These are phyloP conservation scores for Trisateles emortualis DNA, from an alignment of 2,888 invertebrate species.

Conservation along the genomic window DNA sequence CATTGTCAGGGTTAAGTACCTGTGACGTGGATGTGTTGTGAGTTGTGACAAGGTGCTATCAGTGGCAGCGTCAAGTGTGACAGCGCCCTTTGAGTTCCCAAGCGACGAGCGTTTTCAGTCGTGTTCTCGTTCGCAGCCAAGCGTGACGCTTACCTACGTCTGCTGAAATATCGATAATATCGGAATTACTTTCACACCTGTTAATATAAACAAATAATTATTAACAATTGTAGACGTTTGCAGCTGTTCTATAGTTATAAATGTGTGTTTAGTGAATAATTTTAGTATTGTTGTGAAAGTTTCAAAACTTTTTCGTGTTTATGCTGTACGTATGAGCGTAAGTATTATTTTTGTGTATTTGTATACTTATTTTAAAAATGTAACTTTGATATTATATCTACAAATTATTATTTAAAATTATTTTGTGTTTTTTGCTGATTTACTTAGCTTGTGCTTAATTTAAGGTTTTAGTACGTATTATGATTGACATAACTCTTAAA, in stretches of 20 bases:
- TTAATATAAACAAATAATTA: slow-evolving; percentile 11
- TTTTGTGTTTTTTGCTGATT: too few relatives aligned
- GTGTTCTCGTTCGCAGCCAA: slow-evolving; percentile 32
- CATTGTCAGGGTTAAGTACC: slow-evolving; percentile 17
- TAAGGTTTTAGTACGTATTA: too few relatives aligned
- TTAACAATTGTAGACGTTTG: slow-evolving; percentile 8
- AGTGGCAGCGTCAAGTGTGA: slow-evolving; percentile 8
- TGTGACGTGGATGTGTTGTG: slow-evolving; percentile 9
- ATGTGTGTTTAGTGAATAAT: slow-evolving; percentile 21
- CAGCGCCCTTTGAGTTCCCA: slow-evolving; percentile 13
- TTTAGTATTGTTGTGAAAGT: slow-evolving; percentile 25
- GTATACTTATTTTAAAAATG: too few relatives aligned
- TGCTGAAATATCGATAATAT: slow-evolving; percentile 18
- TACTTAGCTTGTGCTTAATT: too few relatives aligned
- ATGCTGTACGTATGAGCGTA: slow-evolving; percentile 13
- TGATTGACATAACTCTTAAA: too few relatives aligned
- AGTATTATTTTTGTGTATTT: slow-evolving; percentile 26
- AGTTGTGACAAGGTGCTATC: slow-evolving; percentile 12
- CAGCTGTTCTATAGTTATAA: neutral
- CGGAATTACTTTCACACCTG: slow-evolving; percentile 20
- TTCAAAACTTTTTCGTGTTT: slow-evolving; percentile 21
- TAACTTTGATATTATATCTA: too few relatives aligned
- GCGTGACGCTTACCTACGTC: slow-evolving; percentile 34
- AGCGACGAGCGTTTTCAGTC: slow-evolving; percentile 32
- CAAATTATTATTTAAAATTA: too few relatives aligned